Conservation (phyloP, 2,888 invertebrate species). For the Mechanitis messenoides region DNA sequence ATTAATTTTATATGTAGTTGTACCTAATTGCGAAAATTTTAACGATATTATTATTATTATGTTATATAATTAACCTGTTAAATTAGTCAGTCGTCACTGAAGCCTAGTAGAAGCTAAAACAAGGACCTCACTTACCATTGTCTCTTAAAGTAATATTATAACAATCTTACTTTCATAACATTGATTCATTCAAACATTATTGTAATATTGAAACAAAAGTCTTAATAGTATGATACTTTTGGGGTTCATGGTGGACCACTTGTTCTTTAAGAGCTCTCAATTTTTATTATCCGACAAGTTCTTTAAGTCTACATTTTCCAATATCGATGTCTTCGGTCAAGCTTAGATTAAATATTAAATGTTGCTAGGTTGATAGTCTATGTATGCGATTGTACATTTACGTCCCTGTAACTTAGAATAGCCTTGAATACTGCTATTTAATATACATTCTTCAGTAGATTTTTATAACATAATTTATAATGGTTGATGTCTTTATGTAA, state of each 20-base stretch:
- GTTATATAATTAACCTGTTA: no score
- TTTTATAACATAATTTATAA: slow-evolving; percentile 28
- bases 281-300: not conserved
- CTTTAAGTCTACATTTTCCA: not conserved
- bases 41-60: not conserved
- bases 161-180: no score
- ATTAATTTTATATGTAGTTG: slow-evolving; percentile 1
- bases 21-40: not conserved
- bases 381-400: slow-evolving; percentile 38
- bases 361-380: slow-evolving; percentile 22
- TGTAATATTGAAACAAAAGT: no score
- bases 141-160: no score
- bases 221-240: no score
- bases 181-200: no score
- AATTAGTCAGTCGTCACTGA: no score
- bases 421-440: slow-evolving; percentile 12
- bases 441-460: slow-evolving; percentile 22
- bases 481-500: slow-evolving; percentile 18
- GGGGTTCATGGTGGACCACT: no score
- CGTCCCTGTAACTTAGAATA: slow-evolving; percentile 22
- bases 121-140: no score
- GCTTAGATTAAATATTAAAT: slow-evolving; percentile 26
- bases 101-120: no score
- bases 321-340: slow-evolving; percentile 9
- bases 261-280: not conserved